A percentile compares a stretch with the other conserved stretches of the same genome.
Evolutionary conservation across 1,140 invertebrate genomes (phyloP).

Genomic region (Phenacoccus solenopsis): DNA sequence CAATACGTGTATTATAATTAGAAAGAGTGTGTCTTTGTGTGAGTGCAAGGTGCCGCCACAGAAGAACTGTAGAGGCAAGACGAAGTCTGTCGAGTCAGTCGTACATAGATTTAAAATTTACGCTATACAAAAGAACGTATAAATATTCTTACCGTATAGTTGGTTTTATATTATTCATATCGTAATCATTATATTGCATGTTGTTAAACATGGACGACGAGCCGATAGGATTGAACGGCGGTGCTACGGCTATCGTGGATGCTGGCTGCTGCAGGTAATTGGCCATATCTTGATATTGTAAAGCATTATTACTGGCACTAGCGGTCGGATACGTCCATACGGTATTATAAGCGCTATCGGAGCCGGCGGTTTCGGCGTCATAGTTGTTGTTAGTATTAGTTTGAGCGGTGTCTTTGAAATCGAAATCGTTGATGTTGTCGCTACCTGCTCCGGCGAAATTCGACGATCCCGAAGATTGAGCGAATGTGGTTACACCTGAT

Average conservation of each 20-base stretch:
- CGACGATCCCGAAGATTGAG: conserved; percentile 32
- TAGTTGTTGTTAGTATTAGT: conserved; percentile 23
- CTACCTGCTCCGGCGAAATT: conserved; percentile 34
- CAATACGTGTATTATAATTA: too few species aligned
- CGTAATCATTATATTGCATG: neutral
- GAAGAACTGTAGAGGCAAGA: too few species aligned
- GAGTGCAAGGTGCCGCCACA: too few species aligned
- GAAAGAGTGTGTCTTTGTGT: too few species aligned
- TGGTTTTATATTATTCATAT: neutral
- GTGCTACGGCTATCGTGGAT: neutral
- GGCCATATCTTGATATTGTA: conserved; percentile 5
- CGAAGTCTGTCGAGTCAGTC: too few species aligned
- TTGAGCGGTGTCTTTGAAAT: conserved; percentile 41
- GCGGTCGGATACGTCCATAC: conserved; percentile 26
- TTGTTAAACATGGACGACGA: neutral
- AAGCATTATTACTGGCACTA: conserved; percentile 12
- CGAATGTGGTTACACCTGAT: conserved; percentile 27
- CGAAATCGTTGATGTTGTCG: conserved; percentile 45
- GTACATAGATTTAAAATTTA: too few species aligned
- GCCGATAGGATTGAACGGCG: neutral
- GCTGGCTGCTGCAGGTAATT: conserved; percentile 5
- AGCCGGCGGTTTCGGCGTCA: conserved; percentile 26
- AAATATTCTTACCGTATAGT: neutral
- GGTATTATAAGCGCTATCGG: conserved; percentile 24
- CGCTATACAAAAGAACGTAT: too few species aligned